phyloP scores from a whole-genome alignment of 1,140 invertebrate species.

The Lordiphosa mommai region DNA sequence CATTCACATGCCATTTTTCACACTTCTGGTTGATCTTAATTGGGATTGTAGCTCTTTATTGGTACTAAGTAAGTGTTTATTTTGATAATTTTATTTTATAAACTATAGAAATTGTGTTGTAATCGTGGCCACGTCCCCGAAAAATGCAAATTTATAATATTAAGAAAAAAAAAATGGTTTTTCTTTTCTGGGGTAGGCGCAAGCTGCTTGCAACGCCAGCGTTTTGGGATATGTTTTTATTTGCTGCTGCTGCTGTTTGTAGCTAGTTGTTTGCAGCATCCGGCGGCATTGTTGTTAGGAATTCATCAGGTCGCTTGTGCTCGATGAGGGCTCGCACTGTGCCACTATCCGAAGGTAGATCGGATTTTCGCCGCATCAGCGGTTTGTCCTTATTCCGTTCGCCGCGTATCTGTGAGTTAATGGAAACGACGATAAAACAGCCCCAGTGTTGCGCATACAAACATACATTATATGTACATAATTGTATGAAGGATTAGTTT shows the following conservation, averaged over 20 bases:
- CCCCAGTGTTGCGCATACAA: conserved; percentile 12
- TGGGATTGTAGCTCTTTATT: conserved; percentile 46
- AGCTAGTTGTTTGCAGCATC: conserved; percentile 81
- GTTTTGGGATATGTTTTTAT: conserved; percentile 15
- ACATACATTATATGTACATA: conserved; percentile 1
- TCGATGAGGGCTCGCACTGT: conserved; percentile 94
- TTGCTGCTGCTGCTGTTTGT: not conserved
- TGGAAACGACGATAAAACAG: conserved; percentile 41
- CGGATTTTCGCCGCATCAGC: conserved; percentile 94
- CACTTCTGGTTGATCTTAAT: conserved; percentile 15
- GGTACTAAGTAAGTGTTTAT: conserved; percentile 21
- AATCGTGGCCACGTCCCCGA: not conserved
- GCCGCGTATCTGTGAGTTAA: conserved; percentile 61
- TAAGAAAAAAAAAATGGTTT: not conserved
- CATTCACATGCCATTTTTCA: not conserved
- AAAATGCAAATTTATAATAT: conserved; percentile 15
- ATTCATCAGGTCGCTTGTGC: conserved; percentile 95
- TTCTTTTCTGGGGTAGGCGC: not conserved
- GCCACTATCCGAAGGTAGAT: conserved; percentile 94
- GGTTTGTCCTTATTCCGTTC: conserved; percentile 89
- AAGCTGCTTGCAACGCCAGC: conserved; percentile 11
- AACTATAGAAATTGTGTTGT: conserved; percentile 30
- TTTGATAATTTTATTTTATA: conserved; percentile 32
- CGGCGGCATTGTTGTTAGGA: conserved; percentile 87
- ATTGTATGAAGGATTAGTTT: no score